Percentiles rank a stretch among this genome's conserved stretches.
phyloP scores from a whole-genome alignment of 2,797 vertebrate species.

The Helarctos malayanus region DNA sequence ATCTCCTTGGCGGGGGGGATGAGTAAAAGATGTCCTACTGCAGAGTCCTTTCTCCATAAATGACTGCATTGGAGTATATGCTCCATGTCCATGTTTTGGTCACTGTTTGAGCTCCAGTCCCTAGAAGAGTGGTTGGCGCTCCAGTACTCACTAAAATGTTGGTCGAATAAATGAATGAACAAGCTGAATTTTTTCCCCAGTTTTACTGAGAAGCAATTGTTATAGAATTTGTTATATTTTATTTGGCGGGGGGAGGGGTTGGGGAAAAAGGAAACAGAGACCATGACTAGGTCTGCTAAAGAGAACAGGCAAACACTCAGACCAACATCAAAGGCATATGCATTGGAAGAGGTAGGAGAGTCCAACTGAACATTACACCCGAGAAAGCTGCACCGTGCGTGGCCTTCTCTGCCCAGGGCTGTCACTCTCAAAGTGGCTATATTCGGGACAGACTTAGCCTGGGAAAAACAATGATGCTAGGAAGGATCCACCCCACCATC shows the following conservation, averaged over 20 bases:
- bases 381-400: background rate
- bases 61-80: background rate
- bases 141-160: background rate
- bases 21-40: background rate
- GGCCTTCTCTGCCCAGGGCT: background rate
- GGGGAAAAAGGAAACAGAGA: background rate
- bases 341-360: background rate
- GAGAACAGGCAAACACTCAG: background rate
- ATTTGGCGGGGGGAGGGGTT: background rate
- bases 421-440: background rate
- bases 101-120: background rate
- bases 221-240: slow-evolving; percentile 44
- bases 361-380: background rate
- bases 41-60: background rate
- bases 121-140: background rate
- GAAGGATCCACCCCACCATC: background rate
- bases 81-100: background rate
- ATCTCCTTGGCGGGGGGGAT: background rate
- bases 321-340: background rate
- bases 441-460: background rate
- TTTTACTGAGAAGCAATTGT: background rate
- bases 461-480: background rate
- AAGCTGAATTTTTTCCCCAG: background rate
- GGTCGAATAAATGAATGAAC: background rate
- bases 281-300: background rate